Percentiles rank a stretch among this genome's conserved stretches.
These are phyloP conservation scores for Sipha maydis DNA, from an alignment of 2,888 invertebrate species.

Conservation along the genomic window DNA sequence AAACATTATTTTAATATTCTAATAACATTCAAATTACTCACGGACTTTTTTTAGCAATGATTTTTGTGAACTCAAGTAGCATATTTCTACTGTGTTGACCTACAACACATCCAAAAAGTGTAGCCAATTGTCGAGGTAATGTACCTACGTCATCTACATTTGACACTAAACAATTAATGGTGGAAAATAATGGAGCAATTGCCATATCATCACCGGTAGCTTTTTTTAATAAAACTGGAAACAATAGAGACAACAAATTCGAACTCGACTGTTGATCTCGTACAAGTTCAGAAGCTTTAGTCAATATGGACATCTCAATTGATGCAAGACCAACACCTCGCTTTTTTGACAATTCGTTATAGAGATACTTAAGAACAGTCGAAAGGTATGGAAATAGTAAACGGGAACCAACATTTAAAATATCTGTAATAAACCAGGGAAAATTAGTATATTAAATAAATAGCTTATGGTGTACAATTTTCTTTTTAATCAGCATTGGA, in stretches of 20 bases:
- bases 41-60: conserved; percentile 45
- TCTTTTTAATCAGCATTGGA: not conserved
- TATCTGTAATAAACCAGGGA: conserved; percentile 6
- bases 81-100: conserved; percentile 66
- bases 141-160: conserved; percentile 74
- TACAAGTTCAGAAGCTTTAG: conserved; percentile 79
- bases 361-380: conserved; percentile 76
- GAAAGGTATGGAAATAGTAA: conserved; percentile 80
- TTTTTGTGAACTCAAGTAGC: conserved; percentile 59
- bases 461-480: not conserved
- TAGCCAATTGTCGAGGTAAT: conserved; percentile 78
- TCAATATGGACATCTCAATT: conserved; percentile 79
- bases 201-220: conserved; percentile 76
- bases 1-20: not conserved
- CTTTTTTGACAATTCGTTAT: conserved; percentile 74
- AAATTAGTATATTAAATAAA: not conserved
- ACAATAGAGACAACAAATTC: conserved; percentile 75
- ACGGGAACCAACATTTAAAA: conserved; percentile 64
- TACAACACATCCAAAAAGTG: conserved; percentile 77
- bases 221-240: conserved; percentile 79
- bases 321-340: conserved; percentile 73
- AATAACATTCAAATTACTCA: conserved; percentile 5
- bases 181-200: conserved; percentile 77
- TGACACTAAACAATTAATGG: conserved; percentile 79
- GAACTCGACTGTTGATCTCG: conserved; percentile 74